A percentile compares a stretch with the other conserved stretches of the same genome.
Conservation (phyloP, 2,113 vertebrate genomes). For the Acanthochromis polyacanthus region DNA sequence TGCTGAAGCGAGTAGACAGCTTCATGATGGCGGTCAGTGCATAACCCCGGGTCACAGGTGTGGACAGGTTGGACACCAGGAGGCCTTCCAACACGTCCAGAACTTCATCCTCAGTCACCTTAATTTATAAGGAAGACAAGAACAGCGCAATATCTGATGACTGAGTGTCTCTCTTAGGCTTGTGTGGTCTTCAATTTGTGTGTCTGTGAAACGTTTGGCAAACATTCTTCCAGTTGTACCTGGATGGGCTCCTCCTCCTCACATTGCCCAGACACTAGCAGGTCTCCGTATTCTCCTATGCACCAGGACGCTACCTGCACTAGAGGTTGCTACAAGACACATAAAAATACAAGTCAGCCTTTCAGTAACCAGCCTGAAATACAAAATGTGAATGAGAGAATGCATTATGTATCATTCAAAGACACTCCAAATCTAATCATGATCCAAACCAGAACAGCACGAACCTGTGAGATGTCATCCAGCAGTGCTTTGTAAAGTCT, state of each 20-base stretch:
- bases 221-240: constrained; percentile 78
- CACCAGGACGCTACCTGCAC: constrained; percentile 99
- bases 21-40: constrained; percentile 99
- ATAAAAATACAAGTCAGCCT: constrained; percentile 24
- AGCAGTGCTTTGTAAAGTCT: constrained; percentile 98
- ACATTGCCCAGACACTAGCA: constrained; percentile 97
- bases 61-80: constrained; percentile 95
- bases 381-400: not conserved
- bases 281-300: constrained; percentile 98
- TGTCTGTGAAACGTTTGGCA: not conserved
- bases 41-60: constrained; percentile 96
- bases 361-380: not conserved
- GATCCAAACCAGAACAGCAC: constrained; percentile 29
- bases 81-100: constrained; percentile 98
- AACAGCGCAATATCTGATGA: not conserved
- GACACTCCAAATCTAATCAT: not conserved
- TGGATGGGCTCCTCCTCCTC: constrained; percentile 99
- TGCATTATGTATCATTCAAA: constrained; percentile 2
- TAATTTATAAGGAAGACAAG: constrained; percentile 9
- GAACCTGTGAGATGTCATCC: constrained; percentile 98
- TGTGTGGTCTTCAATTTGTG: not conserved
- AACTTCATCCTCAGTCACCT: constrained; percentile 99
- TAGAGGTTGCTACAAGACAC: constrained; percentile 91
- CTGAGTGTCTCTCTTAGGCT: not conserved
- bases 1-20: constrained; percentile 96